phyloP scores from a whole-genome alignment of 2,797 vertebrate genomes.

The Micropoecilia bifurca region DNA sequence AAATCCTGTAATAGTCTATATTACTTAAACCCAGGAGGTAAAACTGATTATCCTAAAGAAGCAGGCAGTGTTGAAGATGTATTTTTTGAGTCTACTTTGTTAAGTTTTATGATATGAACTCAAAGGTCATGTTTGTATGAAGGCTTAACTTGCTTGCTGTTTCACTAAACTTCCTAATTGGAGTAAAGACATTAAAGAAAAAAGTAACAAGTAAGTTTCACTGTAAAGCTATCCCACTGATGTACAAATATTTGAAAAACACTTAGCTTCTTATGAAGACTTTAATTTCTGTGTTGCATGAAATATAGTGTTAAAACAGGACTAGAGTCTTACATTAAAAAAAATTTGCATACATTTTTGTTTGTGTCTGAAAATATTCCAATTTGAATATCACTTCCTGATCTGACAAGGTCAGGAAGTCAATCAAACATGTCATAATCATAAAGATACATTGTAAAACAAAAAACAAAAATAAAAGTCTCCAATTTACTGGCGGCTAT shows the following conservation, averaged over 20 bases:
- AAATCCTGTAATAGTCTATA: background rate
- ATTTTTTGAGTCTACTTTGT: background rate
- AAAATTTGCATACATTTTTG: background rate
- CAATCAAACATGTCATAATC: background rate
- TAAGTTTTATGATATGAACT: background rate
- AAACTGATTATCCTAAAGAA: background rate
- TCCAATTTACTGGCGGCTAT: no score
- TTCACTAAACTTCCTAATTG: background rate
- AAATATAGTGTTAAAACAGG: background rate
- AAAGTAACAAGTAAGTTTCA: background rate
- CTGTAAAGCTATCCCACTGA: background rate
- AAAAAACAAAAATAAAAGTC: no score
- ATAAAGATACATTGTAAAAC: background rate
- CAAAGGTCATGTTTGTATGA: background rate
- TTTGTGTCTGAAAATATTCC: background rate
- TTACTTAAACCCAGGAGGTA: background rate
- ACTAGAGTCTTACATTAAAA: background rate
- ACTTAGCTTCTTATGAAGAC: background rate
- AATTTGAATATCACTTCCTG: background rate
- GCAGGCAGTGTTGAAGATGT: background rate
- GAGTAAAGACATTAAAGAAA: background rate
- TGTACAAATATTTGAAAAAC: background rate
- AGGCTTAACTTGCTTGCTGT: background rate
- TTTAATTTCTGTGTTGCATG: background rate
- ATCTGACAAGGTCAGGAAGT: background rate